Evolutionary conservation across 2,113 vertebrate genomes (phyloP).

Genomic region (Seriola rivoliana): DNA sequence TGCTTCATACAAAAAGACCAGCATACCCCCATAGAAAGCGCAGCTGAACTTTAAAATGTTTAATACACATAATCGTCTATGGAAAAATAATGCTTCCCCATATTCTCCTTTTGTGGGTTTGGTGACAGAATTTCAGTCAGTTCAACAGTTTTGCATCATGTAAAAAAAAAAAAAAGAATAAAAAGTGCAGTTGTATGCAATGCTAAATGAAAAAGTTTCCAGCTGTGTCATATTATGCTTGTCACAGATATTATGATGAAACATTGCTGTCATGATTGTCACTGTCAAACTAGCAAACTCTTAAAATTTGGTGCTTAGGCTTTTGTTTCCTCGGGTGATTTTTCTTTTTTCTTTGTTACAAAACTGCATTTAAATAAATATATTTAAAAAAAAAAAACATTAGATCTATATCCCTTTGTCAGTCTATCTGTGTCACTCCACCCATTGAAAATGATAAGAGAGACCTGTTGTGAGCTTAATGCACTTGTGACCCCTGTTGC

Average conservation of each 20-base stretch:
- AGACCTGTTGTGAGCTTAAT: neutral
- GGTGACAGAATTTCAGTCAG: neutral
- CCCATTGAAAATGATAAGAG: neutral
- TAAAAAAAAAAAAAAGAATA: no score
- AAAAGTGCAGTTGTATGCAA: neutral
- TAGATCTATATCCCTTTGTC: no score
- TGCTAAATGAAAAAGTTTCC: neutral
- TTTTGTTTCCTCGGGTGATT: no score
- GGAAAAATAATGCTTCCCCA: conserved; percentile 1
- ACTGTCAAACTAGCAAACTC: neutral
- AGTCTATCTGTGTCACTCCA: neutral
- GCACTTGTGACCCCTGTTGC: neutral
- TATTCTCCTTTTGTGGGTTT: neutral
- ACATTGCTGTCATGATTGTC: neutral
- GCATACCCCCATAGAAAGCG: neutral
- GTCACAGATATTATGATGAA: neutral
- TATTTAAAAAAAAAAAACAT: no score
- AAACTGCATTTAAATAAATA: neutral
- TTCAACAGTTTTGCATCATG: neutral
- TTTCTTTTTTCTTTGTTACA: neutral
- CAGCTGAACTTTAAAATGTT: neutral
- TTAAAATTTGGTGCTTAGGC: no score
- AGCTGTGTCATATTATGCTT: neutral
- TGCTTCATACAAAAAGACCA: neutral
- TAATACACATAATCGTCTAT: neutral